A percentile compares a stretch with the other conserved stretches of the same genome.
Evolutionary conservation across 1,140 invertebrate genomes (phyloP).

Genomic region (Sinonovacula constricta): DNA sequence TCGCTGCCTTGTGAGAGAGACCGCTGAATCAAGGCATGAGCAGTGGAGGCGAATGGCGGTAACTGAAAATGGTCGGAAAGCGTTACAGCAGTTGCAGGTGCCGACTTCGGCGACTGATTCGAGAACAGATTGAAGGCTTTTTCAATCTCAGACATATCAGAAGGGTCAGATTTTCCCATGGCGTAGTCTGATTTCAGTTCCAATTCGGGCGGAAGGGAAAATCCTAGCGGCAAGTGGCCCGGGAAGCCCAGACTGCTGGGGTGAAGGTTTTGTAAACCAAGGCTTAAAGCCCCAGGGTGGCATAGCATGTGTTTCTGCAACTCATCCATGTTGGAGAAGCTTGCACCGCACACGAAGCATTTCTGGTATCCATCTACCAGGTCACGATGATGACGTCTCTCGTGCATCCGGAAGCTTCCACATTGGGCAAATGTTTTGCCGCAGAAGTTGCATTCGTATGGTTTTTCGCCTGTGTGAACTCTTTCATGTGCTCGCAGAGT

Average conservation of each 20-base stretch:
- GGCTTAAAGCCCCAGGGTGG: conserved; percentile 54
- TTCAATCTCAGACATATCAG: conserved; percentile 44
- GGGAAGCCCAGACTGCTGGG: conserved; percentile 32
- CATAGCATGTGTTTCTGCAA: conserved; percentile 66
- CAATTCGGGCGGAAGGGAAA: conserved; percentile 26
- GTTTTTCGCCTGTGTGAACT: conserved; percentile 72
- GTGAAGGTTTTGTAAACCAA: conserved; percentile 28
- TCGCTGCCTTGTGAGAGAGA: conserved; percentile 47
- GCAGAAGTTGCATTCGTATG: conserved; percentile 67
- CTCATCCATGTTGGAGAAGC: conserved; percentile 62
- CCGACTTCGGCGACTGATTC: conserved; percentile 35
- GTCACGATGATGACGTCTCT: conserved; percentile 64
- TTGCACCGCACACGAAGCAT: conserved; percentile 66
- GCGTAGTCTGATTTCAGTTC: conserved; percentile 3
- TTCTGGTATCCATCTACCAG: conserved; percentile 56
- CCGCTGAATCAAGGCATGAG: conserved; percentile 44
- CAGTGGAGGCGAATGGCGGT: conserved; percentile 37
- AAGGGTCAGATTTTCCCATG: conserved; percentile 7
- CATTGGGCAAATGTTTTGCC: conserved; percentile 69
- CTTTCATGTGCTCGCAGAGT: conserved; percentile 68
- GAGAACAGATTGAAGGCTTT: conserved; percentile 43
- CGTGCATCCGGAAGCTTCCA: conserved; percentile 70
- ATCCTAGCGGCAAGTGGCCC: conserved; percentile 33
- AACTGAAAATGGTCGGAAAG: conserved; percentile 44
- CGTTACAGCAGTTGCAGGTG: conserved; percentile 19